Base-by-base conservation (phyloP, 2,888 invertebrate species). In the Cephus runcator region DNA sequence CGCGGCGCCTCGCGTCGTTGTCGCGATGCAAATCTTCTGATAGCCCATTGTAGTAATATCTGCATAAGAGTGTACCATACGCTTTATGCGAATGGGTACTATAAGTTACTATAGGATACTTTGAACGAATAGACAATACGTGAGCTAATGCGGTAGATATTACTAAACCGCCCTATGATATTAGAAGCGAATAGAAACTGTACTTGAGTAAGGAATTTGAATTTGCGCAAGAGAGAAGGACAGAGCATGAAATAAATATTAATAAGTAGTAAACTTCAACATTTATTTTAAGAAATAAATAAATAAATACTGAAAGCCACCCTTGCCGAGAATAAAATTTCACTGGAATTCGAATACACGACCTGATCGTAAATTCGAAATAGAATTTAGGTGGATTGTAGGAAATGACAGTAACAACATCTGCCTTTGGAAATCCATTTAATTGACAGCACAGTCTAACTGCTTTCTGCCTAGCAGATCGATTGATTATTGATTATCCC, bases 1-100 rank as follows among this genome's bases (percentile, higher is more conserved):
- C 79, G 79, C 82, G 81, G 71, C 86, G 85, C 76, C 80, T 80
- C 77, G 40, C 40, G 40, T 73, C 76, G 79, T 81, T 77, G 85
- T 79, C 86, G 83, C 82, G 83, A 85, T 85, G 85, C 85, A 85
- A 85, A 85, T 85, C 80, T 34, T 73, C 80, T 76, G 79, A 83
- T 85, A 85, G 79, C 73, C 73, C 81, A 81, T 85, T 85, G 81
- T 82, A 83, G 85, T 85, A 85, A 85, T 85, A 75, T 23, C 69
- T 73, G 75, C 73, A 71, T 78, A 77, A 80, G 34, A 76, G 79
- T 75, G 77, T 56, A 56, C 69, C 36, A 73, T 12, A 56, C 74
- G 56, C 78, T 77, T 69, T 77, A 80, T 76, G 83, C 83, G 81
- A 85, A 85, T 84, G 77, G 82, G 78, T 81, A 75, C 77, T 75